Base-by-base conservation (phyloP, 2,113 vertebrate species). In the Nanger granti region DNA sequence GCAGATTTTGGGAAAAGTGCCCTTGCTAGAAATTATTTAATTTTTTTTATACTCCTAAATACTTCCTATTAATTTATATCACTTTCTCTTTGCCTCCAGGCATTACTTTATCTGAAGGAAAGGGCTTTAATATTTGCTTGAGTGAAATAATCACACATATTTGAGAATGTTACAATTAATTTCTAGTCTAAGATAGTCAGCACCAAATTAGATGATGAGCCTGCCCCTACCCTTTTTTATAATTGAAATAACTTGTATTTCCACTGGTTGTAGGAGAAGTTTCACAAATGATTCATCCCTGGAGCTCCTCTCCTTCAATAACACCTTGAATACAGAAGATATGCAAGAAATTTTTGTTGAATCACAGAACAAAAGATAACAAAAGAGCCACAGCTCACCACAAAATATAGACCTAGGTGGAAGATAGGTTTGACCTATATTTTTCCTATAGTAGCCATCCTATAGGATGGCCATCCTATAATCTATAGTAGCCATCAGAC, bases 121-220 rank as follows among this genome's bases (percentile, higher is more conserved):
- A 90, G 12, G 64, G 8, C 60, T 98, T 98, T 79, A 98, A 96
- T 93, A 90, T 95, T 95, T 96, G 14, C 73, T 55, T 37, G 79
- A 76, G 49, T 80, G 49, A 97, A 34, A 64, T 92, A 98, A 96
- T 97, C 55, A 91, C 80, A 91, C 37, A 80, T 76, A 96, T 97
- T 64, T 84, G 89, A 97, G 93, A 96, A 98, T 97, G 96, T 97
- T 93, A 89, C 85, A 97, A 95, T 98, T 95, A 97, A 76, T 98
- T 98, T 95, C 37, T 26, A 5, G 97, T 97, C 64, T 98, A 69
- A 87, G 52, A 57, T 96, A 89, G 89, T 85, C 88, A 37, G 55
- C 92, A 95, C 15, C 93, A 97, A 94, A 62, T 41, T 87, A 96
- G 93, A 97, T 31, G 89, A 41, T 83, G 28, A 98, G 41, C 6